phyloP scores from a whole-genome alignment of 2,797 vertebrate species.

The Gila robusta region DNA sequence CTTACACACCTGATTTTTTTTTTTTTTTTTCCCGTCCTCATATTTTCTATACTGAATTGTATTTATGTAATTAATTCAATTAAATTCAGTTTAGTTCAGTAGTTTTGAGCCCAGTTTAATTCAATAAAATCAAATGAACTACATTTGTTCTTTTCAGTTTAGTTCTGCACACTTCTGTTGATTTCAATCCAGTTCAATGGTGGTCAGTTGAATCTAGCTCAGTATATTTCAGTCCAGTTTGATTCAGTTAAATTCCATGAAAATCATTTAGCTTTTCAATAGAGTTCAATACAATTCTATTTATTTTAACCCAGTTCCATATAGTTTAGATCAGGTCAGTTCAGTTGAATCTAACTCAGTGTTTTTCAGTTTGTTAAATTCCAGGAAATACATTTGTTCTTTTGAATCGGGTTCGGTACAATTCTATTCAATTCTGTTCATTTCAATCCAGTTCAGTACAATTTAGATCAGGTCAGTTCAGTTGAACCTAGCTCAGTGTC shows the following conservation, averaged over 20 bases:
- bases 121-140: neutral
- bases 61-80: neutral
- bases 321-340: neutral
- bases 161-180: neutral
- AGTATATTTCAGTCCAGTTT: neutral
- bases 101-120: neutral
- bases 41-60: neutral
- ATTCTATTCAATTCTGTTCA: neutral
- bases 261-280: neutral
- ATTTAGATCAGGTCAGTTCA: neutral
- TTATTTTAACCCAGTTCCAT: neutral
- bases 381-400: neutral
- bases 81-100: neutral
- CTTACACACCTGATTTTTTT: constrained; percentile 50
- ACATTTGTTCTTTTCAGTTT: neutral
- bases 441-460: neutral
- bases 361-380: neutral
- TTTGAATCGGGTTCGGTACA: neutral
- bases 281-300: neutral
- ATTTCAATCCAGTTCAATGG: neutral
- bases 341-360: neutral
- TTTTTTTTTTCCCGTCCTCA: neutral
- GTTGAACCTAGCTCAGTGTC: neutral
- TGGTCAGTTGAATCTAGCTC: neutral
- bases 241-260: neutral